These are phyloP conservation scores for Todus mexicanus DNA, from an alignment of 2,797 vertebrate genomes.

Conservation along the genomic window DNA sequence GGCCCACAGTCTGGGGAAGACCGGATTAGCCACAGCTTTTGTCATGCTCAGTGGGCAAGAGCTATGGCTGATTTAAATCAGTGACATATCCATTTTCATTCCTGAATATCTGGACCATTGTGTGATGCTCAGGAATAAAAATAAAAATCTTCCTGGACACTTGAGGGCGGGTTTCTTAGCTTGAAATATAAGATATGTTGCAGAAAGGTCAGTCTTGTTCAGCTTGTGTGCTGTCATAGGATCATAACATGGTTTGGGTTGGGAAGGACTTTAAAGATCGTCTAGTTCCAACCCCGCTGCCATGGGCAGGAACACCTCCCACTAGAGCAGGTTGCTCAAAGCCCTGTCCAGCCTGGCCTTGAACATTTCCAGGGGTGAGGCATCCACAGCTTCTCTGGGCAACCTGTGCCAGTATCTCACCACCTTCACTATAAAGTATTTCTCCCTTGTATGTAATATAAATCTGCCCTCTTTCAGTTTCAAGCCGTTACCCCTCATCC, in stretches of 20 bases:
- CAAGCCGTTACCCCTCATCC: background rate
- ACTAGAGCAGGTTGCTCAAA: background rate
- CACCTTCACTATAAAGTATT: background rate
- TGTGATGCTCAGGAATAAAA: background rate
- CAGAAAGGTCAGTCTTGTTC: background rate
- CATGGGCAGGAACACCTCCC: background rate
- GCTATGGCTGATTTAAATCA: background rate
- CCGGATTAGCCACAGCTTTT: background rate
- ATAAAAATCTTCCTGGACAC: background rate
- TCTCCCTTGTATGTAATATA: background rate
- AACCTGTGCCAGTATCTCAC: background rate
- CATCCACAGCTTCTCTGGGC: background rate
- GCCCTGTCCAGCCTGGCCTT: too few relatives aligned
- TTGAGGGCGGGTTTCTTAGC: background rate
- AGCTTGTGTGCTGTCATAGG: background rate
- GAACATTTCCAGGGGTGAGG: background rate
- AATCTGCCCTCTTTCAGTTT: background rate
- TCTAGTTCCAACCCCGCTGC: rapidly evolving
- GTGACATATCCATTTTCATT: background rate
- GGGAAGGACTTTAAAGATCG: background rate
- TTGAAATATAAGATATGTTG: background rate
- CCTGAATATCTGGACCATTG: background rate
- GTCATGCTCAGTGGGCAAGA: background rate
- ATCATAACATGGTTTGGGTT: background rate
- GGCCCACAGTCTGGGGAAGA: background rate